Percentiles rank a stretch among this genome's conserved stretches.
Evolutionary conservation across 2,113 vertebrate genomes (phyloP).

Genomic region (Callospermophilus lateralis): DNA sequence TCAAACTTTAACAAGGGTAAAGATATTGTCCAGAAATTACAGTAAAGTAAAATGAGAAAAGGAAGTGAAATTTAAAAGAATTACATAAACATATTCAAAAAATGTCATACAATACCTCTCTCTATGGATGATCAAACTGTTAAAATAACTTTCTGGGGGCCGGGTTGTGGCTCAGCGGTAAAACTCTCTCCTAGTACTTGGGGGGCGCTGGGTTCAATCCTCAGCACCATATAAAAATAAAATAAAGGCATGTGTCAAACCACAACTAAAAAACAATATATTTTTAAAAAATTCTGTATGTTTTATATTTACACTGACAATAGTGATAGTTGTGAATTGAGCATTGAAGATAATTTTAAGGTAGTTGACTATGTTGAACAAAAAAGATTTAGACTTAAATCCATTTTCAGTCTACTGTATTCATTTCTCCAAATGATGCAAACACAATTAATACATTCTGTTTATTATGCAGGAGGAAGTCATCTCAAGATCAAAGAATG

Average conservation of each 20-base stretch:
- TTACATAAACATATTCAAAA: background rate
- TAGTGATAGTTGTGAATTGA: background rate
- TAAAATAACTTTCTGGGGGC: background rate
- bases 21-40: slow-evolving; percentile 26
- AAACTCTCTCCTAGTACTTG: too few species aligned
- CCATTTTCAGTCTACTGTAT: background rate
- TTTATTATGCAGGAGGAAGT: background rate
- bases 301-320: slow-evolving; percentile 10
- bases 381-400: background rate
- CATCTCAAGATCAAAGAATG: slow-evolving; percentile 29
- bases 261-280: too few species aligned
- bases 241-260: too few species aligned
- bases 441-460: background rate
- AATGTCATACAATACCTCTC: background rate
- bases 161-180: too few species aligned
- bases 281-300: background rate
- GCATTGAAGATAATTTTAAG: background rate
- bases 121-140: background rate
- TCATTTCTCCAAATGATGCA: background rate
- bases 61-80: background rate
- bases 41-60: background rate
- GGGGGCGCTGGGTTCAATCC: too few species aligned
- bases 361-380: background rate
- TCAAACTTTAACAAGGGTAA: background rate
- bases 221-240: too few species aligned